Percentiles rank a stretch among this genome's conserved stretches.
These are phyloP conservation scores for Spisula subtruncata DNA, from an alignment of 2,888 invertebrate genomes.

Conservation along the genomic window DNA sequence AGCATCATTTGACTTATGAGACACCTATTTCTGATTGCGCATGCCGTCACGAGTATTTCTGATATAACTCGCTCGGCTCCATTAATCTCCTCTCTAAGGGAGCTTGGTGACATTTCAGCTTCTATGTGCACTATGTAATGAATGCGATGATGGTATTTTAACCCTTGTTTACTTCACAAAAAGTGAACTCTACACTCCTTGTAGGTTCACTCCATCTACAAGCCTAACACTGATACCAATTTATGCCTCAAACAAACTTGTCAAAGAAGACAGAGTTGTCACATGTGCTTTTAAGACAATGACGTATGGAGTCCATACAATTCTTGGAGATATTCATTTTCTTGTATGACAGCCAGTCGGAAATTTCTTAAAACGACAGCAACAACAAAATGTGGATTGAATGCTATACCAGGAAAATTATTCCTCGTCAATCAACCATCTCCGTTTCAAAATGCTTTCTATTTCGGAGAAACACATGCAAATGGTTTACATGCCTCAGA, in stretches of 20 bases:
- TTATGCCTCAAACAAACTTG: not conserved
- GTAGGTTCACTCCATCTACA: not conserved
- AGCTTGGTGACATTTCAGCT: not conserved
- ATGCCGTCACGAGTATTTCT: no score
- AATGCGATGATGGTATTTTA: not conserved
- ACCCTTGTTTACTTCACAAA: not conserved
- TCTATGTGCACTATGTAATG: not conserved
- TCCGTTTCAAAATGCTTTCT: constrained; percentile 5
- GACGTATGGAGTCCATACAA: not conserved
- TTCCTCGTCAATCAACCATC: not conserved
- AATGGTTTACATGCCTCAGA: not conserved
- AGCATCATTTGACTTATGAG: no score
- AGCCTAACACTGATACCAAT: not conserved
- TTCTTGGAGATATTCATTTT: not conserved
- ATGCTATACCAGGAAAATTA: not conserved
- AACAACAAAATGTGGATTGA: not conserved
- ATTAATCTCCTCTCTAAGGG: no score
- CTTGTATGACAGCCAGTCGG: constrained; percentile 8
- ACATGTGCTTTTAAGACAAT: not conserved
- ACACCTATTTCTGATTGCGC: no score
- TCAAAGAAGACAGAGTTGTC: not conserved
- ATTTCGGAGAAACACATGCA: not conserved
- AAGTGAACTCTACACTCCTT: not conserved
- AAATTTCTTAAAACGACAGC: not conserved
- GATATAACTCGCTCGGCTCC: no score